Evolutionary conservation across 2,797 vertebrate species (phyloP).

Genomic region (Sciurus vulgaris): DNA sequence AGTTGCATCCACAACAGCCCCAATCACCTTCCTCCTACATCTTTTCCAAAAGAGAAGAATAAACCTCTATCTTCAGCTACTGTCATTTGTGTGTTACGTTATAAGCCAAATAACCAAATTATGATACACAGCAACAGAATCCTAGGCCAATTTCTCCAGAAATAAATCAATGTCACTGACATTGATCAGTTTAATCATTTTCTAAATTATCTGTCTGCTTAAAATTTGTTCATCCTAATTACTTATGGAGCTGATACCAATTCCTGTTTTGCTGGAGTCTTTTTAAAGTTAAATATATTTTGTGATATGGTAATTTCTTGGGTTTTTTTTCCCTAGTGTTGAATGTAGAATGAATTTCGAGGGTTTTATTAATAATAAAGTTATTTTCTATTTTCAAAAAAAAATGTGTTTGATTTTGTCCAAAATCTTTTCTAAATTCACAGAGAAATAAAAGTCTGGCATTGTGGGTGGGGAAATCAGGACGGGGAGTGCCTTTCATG

Average conservation of each 20-base stretch:
- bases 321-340: background rate
- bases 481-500: background rate
- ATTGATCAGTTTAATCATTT: background rate
- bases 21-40: background rate
- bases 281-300: background rate
- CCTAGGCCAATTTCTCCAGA: conserved; percentile 7
- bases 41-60: background rate
- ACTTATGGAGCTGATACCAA: background rate
- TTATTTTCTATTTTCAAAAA: background rate
- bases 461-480: background rate
- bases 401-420: background rate
- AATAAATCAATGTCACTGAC: background rate
- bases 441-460: background rate
- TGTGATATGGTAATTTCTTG: background rate
- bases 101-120: background rate
- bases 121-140: background rate
- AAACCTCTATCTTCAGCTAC: background rate
- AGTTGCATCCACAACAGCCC: background rate
- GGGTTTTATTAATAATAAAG: conserved; percentile 1
- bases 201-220: background rate
- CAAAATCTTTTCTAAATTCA: background rate
- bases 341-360: conserved; percentile 24
- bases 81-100: background rate
- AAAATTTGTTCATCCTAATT: background rate
- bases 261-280: background rate